Base-by-base conservation (phyloP, 2,113 vertebrate genomes). In the Bubo scandiacus region DNA sequence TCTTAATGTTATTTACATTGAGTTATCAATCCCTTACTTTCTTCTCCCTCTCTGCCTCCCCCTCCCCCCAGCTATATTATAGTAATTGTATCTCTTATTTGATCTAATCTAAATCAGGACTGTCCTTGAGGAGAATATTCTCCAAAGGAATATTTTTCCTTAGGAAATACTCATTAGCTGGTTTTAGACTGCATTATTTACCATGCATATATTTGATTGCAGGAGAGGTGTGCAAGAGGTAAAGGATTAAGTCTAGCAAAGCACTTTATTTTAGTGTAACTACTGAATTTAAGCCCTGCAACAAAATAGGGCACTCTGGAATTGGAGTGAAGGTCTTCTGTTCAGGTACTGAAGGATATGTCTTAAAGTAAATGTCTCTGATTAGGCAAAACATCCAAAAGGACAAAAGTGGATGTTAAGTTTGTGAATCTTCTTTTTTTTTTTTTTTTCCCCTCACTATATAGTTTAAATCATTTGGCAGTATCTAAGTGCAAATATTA, bases 361-460 rank as follows among this genome's bases (percentile, higher is more conserved):
- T 58, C 27, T 62, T 68, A 57, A 78, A 82, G 23, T 82, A 57
- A 81, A 7, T 30, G n/a, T 36, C 27, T 91, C 22, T 62, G 68
- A 58, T 30, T 40, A 78, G 45, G 13, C 19, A 36, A 86, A 83
- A n/a, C 12, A 80, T 85, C 36, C 18, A 15, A 42, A 86, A 86
- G 13, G 29, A 23, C 40, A 52, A 49, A 84, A 81, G 17, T 25
- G 38, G 67, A 77, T 47, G 8, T 5, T 26, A 51, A 12, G 25
- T 51, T 45, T 59, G 9, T 63, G 29, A 81, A 38, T 62, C 0
- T 54, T 15, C n/a, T 4, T 32, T 23, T n/a, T 23, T 26, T 36
- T 3, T 6, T 1, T 2, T 6, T 1, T 1, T 0, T 5, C 6
- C 3, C 19, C 15, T 45, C 16, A 12, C 4, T 80, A 2, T 36